A percentile compares a stretch with the other conserved stretches of the same genome.
Conservation (phyloP, 2,888 invertebrate species). For the Epistrophella euchroma region DNA sequence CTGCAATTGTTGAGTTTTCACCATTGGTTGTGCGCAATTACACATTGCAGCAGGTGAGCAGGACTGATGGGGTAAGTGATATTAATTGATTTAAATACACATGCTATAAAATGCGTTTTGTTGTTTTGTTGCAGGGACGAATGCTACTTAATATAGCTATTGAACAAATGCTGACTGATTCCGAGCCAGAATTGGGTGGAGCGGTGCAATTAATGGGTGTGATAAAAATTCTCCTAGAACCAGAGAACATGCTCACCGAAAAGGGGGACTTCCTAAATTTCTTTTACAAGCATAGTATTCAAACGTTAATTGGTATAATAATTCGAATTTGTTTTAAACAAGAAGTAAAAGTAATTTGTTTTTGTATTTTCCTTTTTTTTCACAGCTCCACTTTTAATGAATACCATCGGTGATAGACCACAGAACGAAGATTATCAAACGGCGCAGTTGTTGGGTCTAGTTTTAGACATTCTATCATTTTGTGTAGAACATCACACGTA, state of each 20-base stretch:
- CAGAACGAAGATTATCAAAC: conserved; percentile 98
- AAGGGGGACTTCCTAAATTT: conserved; percentile 99
- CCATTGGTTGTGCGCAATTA: conserved; percentile 98
- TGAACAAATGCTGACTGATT: conserved; percentile 98
- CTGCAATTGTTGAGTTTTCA: conserved; percentile 99
- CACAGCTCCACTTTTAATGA: conserved; percentile 94
- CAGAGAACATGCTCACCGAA: conserved; percentile 99
- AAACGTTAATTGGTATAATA: conserved; percentile 92
- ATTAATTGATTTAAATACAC: neutral
- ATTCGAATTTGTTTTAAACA: neutral
- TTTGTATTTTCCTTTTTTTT: conserved; percentile 18
- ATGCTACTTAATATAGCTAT: conserved; percentile 97
- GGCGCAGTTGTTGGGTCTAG: conserved; percentile 96
- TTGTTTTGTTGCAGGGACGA: conserved; percentile 89
- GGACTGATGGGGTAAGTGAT: conserved; percentile 91
- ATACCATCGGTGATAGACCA: conserved; percentile 95
- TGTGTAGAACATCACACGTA: conserved; percentile 99
- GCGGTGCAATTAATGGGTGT: conserved; percentile 99
- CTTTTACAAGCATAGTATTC: conserved; percentile 99
- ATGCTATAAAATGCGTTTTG: conserved; percentile 7
- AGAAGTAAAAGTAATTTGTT: neutral
- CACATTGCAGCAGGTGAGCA: conserved; percentile 94
- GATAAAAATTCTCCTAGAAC: conserved; percentile 95
- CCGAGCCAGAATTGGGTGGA: conserved; percentile 98
- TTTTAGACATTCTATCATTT: conserved; percentile 97